A percentile compares a stretch with the other conserved stretches of the same genome.
Evolutionary conservation across 2,888 invertebrate genomes (phyloP).

Genomic region (Conomelus anceps): DNA sequence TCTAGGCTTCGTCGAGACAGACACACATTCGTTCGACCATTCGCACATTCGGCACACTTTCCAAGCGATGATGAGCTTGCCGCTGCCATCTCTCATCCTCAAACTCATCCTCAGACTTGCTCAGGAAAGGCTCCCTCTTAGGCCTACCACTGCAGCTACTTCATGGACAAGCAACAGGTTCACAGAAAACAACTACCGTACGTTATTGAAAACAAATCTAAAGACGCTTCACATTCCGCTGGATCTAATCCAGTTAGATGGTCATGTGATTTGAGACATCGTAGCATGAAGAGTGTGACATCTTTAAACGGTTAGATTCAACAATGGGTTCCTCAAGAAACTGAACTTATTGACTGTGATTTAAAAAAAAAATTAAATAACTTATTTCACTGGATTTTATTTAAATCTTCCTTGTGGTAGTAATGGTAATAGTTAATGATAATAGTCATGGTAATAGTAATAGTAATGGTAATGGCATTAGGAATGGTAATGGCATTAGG

Average conservation of each 20-base stretch:
- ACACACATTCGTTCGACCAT: not conserved
- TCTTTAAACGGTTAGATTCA: not conserved
- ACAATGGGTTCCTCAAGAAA: not conserved
- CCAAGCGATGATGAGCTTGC: not conserved
- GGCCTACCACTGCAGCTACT: not conserved
- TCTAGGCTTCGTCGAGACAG: not conserved
- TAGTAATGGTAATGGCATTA: too few relatives aligned
- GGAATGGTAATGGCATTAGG: too few relatives aligned
- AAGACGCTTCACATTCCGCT: not conserved
- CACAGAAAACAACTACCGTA: not conserved
- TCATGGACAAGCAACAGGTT: not conserved
- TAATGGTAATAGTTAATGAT: too few relatives aligned
- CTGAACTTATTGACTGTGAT: too few relatives aligned
- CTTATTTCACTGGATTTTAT: too few relatives aligned
- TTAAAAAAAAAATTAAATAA: too few relatives aligned
- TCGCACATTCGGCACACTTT: not conserved
- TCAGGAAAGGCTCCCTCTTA: not conserved
- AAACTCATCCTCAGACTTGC: too few relatives aligned
- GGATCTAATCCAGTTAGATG: not conserved
- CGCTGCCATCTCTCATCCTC: too few relatives aligned
- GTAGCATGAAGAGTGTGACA: not conserved
- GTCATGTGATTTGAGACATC: not conserved
- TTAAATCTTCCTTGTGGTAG: too few relatives aligned
- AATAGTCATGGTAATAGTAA: too few relatives aligned
- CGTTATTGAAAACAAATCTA: not conserved